These are phyloP conservation scores for Myzus persicae DNA, from an alignment of 1,140 invertebrate genomes.

Conservation along the genomic window DNA sequence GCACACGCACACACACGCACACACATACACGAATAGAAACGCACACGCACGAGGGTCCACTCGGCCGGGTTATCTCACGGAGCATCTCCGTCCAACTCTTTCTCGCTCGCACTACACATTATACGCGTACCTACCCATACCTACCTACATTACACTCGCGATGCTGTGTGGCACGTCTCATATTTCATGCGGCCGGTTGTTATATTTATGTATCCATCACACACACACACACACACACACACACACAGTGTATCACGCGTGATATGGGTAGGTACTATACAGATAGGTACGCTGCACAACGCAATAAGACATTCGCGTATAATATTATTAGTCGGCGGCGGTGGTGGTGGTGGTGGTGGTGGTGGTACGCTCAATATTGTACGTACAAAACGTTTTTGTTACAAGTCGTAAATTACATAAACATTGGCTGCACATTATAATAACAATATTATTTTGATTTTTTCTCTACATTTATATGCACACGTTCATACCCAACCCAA, in stretches of 20 bases:
- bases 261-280: background rate
- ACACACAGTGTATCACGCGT: background rate
- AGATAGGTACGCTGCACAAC: background rate
- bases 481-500: too few species aligned
- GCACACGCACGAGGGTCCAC: background rate
- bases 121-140: background rate
- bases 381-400: background rate
- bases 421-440: conserved; percentile 1
- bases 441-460: background rate
- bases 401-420: background rate
- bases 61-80: conserved; percentile 37
- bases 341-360: too few species aligned
- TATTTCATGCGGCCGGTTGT: background rate
- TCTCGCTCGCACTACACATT: conserved; percentile 12
- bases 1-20: background rate
- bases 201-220: background rate
- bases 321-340: too few species aligned
- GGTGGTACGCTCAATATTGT: background rate
- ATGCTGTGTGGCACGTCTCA: conserved; percentile 41
- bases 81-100: conserved; percentile 20
- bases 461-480: background rate
- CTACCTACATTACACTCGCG: background rate
- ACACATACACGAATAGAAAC: background rate
- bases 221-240: too few species aligned
- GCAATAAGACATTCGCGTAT: background rate